Evolutionary conservation across 2,113 vertebrate genomes (phyloP).

Genomic region (Dissostichus mawsoni): DNA sequence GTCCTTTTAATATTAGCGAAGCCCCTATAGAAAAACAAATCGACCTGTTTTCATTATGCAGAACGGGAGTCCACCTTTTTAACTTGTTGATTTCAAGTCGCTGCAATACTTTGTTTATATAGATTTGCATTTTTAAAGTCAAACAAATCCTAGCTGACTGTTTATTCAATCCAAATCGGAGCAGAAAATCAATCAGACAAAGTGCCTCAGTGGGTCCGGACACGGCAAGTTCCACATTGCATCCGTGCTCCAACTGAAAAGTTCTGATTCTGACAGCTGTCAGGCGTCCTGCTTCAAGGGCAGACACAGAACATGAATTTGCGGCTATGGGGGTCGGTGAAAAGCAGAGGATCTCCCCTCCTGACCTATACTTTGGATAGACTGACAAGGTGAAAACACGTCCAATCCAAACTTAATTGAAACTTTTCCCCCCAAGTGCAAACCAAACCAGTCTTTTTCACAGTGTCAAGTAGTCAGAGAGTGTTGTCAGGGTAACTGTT

Average conservation of each 20-base stretch:
- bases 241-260: neutral
- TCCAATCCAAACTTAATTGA: conserved; percentile 22
- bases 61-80: neutral
- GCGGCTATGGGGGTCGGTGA: neutral
- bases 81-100: neutral
- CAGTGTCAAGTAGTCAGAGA: conserved; percentile 1
- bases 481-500: conserved; percentile 52
- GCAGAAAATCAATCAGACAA: conserved; percentile 15
- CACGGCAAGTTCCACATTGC: neutral
- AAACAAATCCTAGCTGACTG: neutral
- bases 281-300: conserved; percentile 28
- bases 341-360: neutral
- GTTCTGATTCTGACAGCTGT: conserved; percentile 25
- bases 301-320: conserved; percentile 21
- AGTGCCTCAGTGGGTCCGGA: conserved; percentile 2
- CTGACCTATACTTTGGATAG: conserved; percentile 7
- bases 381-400: neutral
- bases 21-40: neutral
- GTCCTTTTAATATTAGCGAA: neutral
- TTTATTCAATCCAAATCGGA: conserved; percentile 17
- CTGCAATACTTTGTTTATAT: neutral
- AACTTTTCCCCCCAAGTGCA: conserved; percentile 2
- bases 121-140: neutral
- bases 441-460: neutral
- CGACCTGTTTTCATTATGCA: neutral